Conservation (phyloP, 2,113 vertebrate species). For the Cinclus mexicanus region DNA sequence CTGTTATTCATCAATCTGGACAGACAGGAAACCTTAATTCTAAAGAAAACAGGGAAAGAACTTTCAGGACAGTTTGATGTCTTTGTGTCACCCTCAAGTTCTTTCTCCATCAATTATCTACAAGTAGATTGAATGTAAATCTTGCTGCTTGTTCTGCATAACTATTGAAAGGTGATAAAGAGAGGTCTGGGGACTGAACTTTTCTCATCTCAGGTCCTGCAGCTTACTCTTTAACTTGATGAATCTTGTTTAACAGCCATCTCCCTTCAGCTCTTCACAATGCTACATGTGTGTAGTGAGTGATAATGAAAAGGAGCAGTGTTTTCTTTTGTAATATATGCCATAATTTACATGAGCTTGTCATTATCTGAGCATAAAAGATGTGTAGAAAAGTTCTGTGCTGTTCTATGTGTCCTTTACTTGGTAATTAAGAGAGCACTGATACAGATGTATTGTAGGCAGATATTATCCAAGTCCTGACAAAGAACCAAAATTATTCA, state of each 20-base stretch:
- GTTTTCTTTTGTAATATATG: background rate
- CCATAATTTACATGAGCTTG: background rate
- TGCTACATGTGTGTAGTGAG: background rate
- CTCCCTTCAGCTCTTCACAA: background rate
- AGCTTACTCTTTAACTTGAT: background rate
- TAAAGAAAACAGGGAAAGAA: background rate
- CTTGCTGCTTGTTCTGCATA: background rate
- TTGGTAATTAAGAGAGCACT: conserved; percentile 53
- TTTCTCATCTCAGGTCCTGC: background rate
- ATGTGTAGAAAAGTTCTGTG: background rate
- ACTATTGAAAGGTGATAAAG: rapidly evolving
- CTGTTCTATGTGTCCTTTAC: conserved; percentile 31
- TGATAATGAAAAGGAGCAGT: background rate
- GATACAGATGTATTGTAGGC: conserved; percentile 55
- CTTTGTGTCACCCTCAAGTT: background rate
- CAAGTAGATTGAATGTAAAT: background rate
- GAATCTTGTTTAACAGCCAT: background rate
- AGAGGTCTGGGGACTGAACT: background rate
- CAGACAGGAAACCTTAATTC: background rate
- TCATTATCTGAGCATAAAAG: conserved; percentile 6
- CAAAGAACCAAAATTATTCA: conserved; percentile 71
- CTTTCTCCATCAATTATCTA: background rate
- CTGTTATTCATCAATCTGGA: background rate
- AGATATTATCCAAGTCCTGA: conserved; percentile 57
- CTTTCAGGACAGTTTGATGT: background rate